Conservation (phyloP, 2,888 invertebrate species). For the Trypoxylon attenuatum region DNA sequence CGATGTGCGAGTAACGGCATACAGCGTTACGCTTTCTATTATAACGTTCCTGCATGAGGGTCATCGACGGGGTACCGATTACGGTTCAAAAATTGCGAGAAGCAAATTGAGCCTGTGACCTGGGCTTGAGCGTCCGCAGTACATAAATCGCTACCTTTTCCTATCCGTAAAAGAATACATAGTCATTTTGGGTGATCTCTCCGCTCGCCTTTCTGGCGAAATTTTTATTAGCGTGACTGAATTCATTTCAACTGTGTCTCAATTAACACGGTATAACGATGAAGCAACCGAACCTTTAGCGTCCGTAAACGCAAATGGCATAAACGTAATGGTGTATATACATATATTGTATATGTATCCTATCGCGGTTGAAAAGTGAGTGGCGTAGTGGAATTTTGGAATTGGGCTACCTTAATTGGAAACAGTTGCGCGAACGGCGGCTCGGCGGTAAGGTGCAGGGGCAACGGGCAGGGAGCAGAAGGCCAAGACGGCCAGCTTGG, state of each 20-base stretch:
- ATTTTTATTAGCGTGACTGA: too few species aligned
- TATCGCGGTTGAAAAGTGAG: background rate
- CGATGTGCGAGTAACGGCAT: background rate
- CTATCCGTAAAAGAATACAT: too few species aligned
- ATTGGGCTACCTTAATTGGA: slow-evolving; percentile 58
- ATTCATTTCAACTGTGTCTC: slow-evolving; percentile 15
- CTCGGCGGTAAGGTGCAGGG: too few species aligned
- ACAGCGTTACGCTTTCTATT: slow-evolving; percentile 11
- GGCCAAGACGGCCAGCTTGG: background rate
- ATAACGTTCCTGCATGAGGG: too few species aligned
- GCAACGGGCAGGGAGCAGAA: background rate
- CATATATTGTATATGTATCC: background rate
- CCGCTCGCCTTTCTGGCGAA: too few species aligned
- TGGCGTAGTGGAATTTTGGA: slow-evolving; percentile 34
- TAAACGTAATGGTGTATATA: too few species aligned
- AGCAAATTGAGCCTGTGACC: too few species aligned
- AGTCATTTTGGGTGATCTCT: too few species aligned
- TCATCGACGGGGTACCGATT: too few species aligned
- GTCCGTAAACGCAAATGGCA: background rate
- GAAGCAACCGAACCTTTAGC: slow-evolving; percentile 3
- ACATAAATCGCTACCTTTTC: too few species aligned
- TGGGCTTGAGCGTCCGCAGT: too few species aligned
- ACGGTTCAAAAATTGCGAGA: too few species aligned
- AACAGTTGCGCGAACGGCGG: slow-evolving; percentile 12
- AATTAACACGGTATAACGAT: slow-evolving; percentile 27